Percentiles rank a stretch among this genome's conserved stretches.
Evolutionary conservation across 2,888 invertebrate species (phyloP).

Genomic region (Amaurobius ferox): DNA sequence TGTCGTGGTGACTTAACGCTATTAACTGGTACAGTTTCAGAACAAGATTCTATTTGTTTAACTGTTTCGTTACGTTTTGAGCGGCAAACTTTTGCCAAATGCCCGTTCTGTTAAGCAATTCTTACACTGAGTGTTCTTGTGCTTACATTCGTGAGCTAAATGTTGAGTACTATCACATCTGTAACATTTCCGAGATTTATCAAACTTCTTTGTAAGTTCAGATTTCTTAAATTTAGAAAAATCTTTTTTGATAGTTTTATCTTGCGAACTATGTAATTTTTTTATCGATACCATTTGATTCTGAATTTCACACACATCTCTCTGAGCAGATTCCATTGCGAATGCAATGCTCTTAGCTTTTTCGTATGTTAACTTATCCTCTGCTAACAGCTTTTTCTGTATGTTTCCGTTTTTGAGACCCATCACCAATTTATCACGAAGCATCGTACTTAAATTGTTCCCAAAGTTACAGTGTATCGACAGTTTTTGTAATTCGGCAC

Average conservation of each 20-base stretch:
- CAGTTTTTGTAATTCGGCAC: slow-evolving; percentile 48
- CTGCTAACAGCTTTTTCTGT: slow-evolving; percentile 48
- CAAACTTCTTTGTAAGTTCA: slow-evolving; percentile 53
- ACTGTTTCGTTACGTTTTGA: no score
- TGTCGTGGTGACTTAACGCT: no score
- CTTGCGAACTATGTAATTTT: slow-evolving; percentile 49
- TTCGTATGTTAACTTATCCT: slow-evolving; percentile 51
- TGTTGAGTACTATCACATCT: slow-evolving; percentile 57
- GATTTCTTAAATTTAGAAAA: slow-evolving; percentile 41
- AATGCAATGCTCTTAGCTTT: slow-evolving; percentile 47
- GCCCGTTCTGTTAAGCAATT: slow-evolving; percentile 51
- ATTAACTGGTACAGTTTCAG: no score
- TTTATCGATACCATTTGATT: slow-evolving; percentile 48
- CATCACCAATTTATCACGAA: slow-evolving; percentile 50
- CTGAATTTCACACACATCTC: slow-evolving; percentile 47
- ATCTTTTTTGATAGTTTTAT: slow-evolving; percentile 48
- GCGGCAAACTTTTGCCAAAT: no score
- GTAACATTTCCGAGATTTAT: slow-evolving; percentile 52
- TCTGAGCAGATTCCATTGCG: slow-evolving; percentile 48
- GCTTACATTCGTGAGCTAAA: slow-evolving; percentile 46
- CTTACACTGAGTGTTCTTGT: slow-evolving; percentile 43
- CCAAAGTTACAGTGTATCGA: slow-evolving; percentile 49
- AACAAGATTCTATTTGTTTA: no score
- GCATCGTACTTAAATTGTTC: slow-evolving; percentile 51
- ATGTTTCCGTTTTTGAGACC: slow-evolving; percentile 48